A percentile compares a stretch with the other conserved stretches of the same genome.
Evolutionary conservation across 1,140 invertebrate genomes (phyloP).

Genomic region (Hyposmocoma kahamanoa): DNA sequence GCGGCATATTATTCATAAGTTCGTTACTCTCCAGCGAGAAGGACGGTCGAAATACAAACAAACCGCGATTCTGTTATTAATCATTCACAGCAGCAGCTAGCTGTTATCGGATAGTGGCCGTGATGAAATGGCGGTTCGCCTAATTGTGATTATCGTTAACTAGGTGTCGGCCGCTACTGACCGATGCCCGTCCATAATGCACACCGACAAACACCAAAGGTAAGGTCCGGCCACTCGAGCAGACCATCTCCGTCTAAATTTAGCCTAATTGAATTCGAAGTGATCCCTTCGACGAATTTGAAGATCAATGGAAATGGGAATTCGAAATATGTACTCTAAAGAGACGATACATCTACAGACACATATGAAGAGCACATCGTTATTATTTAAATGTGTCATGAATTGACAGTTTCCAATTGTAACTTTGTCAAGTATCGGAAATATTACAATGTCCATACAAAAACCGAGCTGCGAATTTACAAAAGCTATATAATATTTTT

Average conservation of each 20-base stretch:
- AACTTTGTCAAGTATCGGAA: slow-evolving; percentile 22
- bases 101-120: slow-evolving; percentile 57
- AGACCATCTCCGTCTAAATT: slow-evolving; percentile 3
- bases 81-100: slow-evolving; percentile 47
- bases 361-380: slow-evolving; percentile 6
- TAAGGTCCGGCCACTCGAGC: neutral
- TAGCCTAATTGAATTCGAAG: slow-evolving; percentile 10
- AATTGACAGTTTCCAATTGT: slow-evolving; percentile 14
- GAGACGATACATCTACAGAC: neutral
- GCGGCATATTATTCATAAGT: slow-evolving; percentile 61
- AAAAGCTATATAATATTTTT: too few species aligned
- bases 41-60: slow-evolving; percentile 53
- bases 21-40: slow-evolving; percentile 38
- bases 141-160: slow-evolving; percentile 61
- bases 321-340: too few species aligned
- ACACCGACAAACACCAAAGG: slow-evolving; percentile 14
- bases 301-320: too few species aligned
- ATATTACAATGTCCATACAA: slow-evolving; percentile 41
- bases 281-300: too few species aligned
- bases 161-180: slow-evolving; percentile 44
- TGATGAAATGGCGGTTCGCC: slow-evolving; percentile 56
- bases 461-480: too few species aligned
- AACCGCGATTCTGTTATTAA: slow-evolving; percentile 55
- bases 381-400: slow-evolving; percentile 8
- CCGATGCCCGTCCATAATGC: slow-evolving; percentile 43